Evolutionary conservation across 2,888 invertebrate genomes (phyloP).

Genomic region (Gastrophysa polygoni): DNA sequence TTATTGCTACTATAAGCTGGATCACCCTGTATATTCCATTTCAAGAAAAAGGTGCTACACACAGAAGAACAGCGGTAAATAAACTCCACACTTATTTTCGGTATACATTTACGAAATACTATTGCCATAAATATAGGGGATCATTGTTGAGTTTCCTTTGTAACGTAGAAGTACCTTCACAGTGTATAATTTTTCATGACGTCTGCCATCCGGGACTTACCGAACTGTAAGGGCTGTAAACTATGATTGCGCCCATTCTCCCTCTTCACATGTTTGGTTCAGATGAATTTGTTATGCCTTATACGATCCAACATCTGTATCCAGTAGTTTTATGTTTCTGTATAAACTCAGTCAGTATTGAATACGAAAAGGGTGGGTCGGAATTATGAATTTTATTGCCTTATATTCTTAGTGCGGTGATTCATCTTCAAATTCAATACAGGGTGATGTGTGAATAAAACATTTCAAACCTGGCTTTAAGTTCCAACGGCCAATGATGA

Average conservation of each 20-base stretch:
- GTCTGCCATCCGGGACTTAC: background rate
- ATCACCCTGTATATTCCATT: too few species aligned
- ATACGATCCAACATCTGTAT: background rate
- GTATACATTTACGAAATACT: too few species aligned
- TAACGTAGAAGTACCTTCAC: background rate
- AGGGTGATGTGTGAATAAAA: too few species aligned
- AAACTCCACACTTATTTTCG: too few species aligned
- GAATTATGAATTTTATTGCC: background rate
- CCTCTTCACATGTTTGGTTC: background rate
- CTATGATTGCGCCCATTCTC: background rate
- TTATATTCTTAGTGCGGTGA: background rate
- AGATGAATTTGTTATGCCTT: background rate
- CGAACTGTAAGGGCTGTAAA: background rate
- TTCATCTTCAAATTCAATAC: too few species aligned
- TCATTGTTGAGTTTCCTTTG: background rate
- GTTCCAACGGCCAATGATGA: too few species aligned
- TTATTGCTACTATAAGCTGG: too few species aligned
- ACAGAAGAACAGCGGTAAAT: too few species aligned
- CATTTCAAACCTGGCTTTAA: too few species aligned
- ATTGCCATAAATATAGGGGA: background rate
- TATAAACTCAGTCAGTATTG: background rate
- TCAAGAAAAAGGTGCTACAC: too few species aligned
- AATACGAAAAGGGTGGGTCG: background rate
- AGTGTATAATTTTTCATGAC: background rate
- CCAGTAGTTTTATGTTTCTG: background rate